Percentiles rank a stretch among this genome's conserved stretches.
Evolutionary conservation across 2,888 invertebrate species (phyloP).

Genomic region (Sclerodermus sp.): DNA sequence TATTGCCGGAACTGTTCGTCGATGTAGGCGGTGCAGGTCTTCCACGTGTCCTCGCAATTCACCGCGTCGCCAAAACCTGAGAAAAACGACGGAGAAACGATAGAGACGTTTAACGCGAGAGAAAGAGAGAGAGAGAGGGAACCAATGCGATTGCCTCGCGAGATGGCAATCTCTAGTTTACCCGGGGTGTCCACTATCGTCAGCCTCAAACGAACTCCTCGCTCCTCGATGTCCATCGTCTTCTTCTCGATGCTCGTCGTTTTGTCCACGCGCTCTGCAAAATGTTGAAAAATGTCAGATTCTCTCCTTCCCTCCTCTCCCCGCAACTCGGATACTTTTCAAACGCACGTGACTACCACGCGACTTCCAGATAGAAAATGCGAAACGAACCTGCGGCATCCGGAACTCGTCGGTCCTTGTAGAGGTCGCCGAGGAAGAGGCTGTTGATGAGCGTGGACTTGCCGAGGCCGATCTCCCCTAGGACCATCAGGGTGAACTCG

Average conservation of each 20-base stretch:
- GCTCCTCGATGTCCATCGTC: slow-evolving; percentile 93
- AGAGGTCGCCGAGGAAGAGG: slow-evolving; percentile 89
- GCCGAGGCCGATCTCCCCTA: slow-evolving; percentile 91
- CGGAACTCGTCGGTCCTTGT: slow-evolving; percentile 78
- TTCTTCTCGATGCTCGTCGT: slow-evolving; percentile 67
- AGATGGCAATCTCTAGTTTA: slow-evolving; percentile 25
- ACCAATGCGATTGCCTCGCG: too few relatives aligned
- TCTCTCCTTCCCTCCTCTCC: too few relatives aligned
- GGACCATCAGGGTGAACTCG: slow-evolving; percentile 95
- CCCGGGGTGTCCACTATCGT: slow-evolving; percentile 95
- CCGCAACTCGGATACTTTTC: too few relatives aligned
- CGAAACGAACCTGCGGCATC: slow-evolving; percentile 67
- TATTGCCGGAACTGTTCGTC: slow-evolving; percentile 81
- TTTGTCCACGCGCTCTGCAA: slow-evolving; percentile 62
- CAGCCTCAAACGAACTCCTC: slow-evolving; percentile 85
- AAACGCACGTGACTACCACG: too few relatives aligned
- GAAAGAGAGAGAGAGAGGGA: not conserved
- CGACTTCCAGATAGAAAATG: not conserved
- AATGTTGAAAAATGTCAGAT: slow-evolving; percentile 9
- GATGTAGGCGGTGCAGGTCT: slow-evolving; percentile 87
- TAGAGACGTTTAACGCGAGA: not conserved
- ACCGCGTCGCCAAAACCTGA: slow-evolving; percentile 87
- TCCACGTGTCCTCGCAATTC: slow-evolving; percentile 93
- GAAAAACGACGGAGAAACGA: too few relatives aligned
- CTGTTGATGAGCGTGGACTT: slow-evolving; percentile 95